Conservation (phyloP, 2,888 invertebrate genomes). For the Pyrochroa serraticornis region DNA sequence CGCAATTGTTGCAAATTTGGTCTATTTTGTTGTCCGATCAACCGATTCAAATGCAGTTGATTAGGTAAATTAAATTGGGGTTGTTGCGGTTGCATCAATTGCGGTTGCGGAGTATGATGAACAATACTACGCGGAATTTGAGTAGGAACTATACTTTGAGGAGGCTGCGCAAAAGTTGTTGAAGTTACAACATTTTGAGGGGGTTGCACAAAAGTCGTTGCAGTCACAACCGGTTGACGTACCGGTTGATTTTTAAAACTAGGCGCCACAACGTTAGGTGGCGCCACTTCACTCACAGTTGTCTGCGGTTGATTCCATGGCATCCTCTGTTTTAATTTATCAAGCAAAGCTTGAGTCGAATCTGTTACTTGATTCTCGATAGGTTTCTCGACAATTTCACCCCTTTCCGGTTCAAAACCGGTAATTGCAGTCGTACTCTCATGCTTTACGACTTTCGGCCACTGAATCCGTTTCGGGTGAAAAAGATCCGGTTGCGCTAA, state of each 20-base stretch:
- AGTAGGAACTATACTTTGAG: constrained; percentile 22
- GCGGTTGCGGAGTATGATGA: constrained; percentile 53
- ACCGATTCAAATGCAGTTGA: constrained; percentile 39
- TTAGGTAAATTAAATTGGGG: constrained; percentile 33
- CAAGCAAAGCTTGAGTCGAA: constrained; percentile 71
- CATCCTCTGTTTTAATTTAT: constrained; percentile 77
- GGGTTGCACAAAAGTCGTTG: constrained; percentile 37
- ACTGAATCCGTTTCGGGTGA: constrained; percentile 80
- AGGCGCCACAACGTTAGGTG: constrained; percentile 54
- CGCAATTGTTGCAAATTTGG: constrained; percentile 44
- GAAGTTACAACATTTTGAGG: constrained; percentile 33
- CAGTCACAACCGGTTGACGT: constrained; percentile 35
- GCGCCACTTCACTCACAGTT: constrained; percentile 42
- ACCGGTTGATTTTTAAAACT: constrained; percentile 49
- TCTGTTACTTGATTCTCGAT: constrained; percentile 62
- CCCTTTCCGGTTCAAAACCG: constrained; percentile 59
- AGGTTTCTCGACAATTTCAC: constrained; percentile 55
- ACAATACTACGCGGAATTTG: constrained; percentile 53
- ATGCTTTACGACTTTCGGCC: constrained; percentile 54
- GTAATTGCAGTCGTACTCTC: constrained; percentile 60
- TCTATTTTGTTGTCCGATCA: constrained; percentile 46
- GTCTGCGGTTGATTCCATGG: constrained; percentile 75
- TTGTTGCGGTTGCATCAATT: constrained; percentile 51
- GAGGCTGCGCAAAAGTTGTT: constrained; percentile 32
- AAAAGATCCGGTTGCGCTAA: constrained; percentile 72